Conservation (phyloP, 2,113 vertebrate genomes). For the Neomonachus schauinslandi region DNA sequence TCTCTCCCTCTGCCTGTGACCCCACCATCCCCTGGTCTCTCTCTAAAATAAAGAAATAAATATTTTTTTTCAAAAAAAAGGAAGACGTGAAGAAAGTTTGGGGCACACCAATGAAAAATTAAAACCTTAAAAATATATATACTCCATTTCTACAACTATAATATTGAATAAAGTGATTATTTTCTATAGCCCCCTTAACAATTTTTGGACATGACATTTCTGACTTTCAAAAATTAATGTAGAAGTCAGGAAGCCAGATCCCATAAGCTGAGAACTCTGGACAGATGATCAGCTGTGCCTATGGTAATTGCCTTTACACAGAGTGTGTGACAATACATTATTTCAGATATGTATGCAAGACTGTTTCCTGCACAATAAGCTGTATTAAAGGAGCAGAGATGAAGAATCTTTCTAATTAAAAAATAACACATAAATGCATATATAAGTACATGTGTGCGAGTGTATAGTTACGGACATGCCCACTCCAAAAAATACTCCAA, state of each 20-base stretch:
- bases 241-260: not conserved
- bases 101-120: not conserved
- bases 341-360: not conserved
- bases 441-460: not conserved
- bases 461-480: not conserved
- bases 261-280: not conserved
- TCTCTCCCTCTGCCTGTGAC: not conserved
- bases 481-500: too few species aligned
- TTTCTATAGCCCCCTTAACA: not conserved
- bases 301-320: not conserved
- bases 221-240: not conserved
- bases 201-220: not conserved
- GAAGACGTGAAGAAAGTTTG: not conserved
- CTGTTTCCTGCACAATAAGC: not conserved
- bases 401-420: not conserved
- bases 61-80: not conserved
- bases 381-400: not conserved
- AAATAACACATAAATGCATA: not conserved
- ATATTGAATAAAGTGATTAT: not conserved
- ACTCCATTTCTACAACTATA: not conserved
- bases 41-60: not conserved
- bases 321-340: not conserved
- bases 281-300: fast-evolving
- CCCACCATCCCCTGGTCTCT: not conserved
- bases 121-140: not conserved